Conservation (phyloP, 2,797 vertebrate genomes). For the Chaetodon trifasciatus region DNA sequence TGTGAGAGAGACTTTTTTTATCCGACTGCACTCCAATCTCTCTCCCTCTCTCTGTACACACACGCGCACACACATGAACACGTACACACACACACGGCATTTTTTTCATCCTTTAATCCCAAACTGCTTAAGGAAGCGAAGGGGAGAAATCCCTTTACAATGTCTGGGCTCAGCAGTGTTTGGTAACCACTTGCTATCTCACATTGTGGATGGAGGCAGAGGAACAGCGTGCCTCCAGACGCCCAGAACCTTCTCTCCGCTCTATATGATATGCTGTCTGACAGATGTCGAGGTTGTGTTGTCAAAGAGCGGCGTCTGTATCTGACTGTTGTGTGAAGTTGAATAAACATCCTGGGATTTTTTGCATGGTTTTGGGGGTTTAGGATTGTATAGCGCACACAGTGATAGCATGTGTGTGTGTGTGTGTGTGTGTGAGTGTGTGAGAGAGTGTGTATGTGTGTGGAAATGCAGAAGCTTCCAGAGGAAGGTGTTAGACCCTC, state of each 20-base stretch:
- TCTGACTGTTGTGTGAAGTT: constrained; percentile 53
- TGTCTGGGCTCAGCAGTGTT: constrained; percentile 81
- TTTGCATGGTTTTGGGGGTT: constrained; percentile 28
- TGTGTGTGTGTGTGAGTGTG: constrained; percentile 12
- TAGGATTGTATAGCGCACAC: constrained; percentile 15
- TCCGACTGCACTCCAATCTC: constrained; percentile 51
- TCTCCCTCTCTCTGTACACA: background rate
- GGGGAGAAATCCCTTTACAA: constrained; percentile 85
- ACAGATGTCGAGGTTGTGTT: constrained; percentile 71
- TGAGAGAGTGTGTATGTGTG: background rate
- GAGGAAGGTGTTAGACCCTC: constrained; percentile 19
- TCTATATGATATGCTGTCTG: constrained; percentile 55
- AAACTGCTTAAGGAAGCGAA: constrained; percentile 84
- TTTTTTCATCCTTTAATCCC: constrained; percentile 85
- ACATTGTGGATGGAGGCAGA: constrained; percentile 66
- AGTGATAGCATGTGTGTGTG: background rate
- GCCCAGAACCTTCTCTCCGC: constrained; percentile 58
- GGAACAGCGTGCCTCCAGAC: constrained; percentile 50
- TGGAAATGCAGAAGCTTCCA: constrained; percentile 19
- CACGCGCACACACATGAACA: constrained; percentile 30
- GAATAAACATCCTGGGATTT: constrained; percentile 54
- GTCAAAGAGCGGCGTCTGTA: constrained; percentile 53
- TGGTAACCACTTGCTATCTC: constrained; percentile 74
- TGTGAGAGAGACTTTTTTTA: constrained; percentile 32
- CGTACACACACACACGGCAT: constrained; percentile 33